phyloP scores from a whole-genome alignment of 2,113 vertebrate genomes.

The Oreotrochilus melanogaster region DNA sequence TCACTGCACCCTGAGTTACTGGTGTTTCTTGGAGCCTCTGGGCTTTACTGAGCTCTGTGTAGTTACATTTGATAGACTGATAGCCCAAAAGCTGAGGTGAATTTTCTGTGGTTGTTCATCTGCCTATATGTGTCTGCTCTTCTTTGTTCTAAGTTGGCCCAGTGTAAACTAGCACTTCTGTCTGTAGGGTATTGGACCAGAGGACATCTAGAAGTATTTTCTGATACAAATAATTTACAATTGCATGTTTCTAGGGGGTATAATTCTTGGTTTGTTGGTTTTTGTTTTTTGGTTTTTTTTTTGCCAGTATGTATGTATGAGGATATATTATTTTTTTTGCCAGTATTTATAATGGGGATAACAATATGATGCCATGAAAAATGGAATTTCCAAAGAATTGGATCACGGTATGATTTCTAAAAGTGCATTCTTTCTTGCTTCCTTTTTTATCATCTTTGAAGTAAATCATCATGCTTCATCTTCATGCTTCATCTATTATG shows the following conservation, averaged over 20 bases:
- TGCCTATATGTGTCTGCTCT: background rate
- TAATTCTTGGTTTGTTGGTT: background rate
- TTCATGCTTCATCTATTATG: background rate
- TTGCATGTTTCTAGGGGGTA: background rate
- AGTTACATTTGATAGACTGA: background rate
- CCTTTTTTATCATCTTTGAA: background rate
- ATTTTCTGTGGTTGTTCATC: rapidly evolving
- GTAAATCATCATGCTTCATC: background rate
- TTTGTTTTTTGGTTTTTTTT: background rate
- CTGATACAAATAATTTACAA: background rate
- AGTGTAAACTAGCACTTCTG: background rate
- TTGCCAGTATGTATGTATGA: background rate
- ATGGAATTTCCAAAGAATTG: conserved; percentile 43
- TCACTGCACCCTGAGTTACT: background rate
- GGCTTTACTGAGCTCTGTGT: background rate
- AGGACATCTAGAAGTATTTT: background rate
- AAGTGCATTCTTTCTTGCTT: background rate
- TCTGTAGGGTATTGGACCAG: background rate
- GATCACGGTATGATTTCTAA: background rate
- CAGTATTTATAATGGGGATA: background rate
- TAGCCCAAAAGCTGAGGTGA: background rate
- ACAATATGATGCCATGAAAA: conserved; percentile 42
- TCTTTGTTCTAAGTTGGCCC: background rate
- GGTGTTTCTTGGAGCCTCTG: background rate
- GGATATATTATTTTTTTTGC: background rate